Percentiles rank a stretch among this genome's conserved stretches.
Evolutionary conservation across 2,888 invertebrate genomes (phyloP).

Genomic region (Lepas anatifera): DNA sequence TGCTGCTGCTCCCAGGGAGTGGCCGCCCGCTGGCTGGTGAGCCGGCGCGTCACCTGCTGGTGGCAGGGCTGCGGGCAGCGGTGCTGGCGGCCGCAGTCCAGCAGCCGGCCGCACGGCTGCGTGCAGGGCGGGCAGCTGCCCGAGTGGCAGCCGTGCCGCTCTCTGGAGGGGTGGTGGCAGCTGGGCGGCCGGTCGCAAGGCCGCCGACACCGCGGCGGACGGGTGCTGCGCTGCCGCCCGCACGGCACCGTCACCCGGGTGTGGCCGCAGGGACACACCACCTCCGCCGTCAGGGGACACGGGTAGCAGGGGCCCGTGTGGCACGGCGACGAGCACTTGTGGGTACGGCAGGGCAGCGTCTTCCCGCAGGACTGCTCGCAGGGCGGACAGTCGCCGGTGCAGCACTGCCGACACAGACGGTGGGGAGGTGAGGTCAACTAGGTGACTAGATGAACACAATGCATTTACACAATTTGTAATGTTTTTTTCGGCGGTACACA

Average conservation of each 20-base stretch:
- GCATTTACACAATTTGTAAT: too few species aligned
- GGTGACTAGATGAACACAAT: too few species aligned
- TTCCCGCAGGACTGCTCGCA: conserved; percentile 77
- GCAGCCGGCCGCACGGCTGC: conserved; percentile 53
- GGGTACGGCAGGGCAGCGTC: conserved; percentile 68
- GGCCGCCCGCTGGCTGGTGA: conserved; percentile 38
- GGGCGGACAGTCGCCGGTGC: conserved; percentile 66
- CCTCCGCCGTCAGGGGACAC: conserved; percentile 53
- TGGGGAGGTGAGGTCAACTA: too few species aligned
- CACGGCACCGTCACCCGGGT: conserved; percentile 71
- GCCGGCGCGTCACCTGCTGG: conserved; percentile 52
- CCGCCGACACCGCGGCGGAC: conserved; percentile 63
- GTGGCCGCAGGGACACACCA: conserved; percentile 64
- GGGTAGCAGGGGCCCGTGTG: conserved; percentile 77
- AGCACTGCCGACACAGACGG: conserved; percentile 59
- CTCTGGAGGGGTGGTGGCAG: conserved; percentile 66
- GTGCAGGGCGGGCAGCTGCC: conserved; percentile 71
- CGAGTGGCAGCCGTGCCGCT: conserved; percentile 66
- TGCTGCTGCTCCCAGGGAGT: conserved; percentile 37
- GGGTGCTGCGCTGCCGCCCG: conserved; percentile 59
- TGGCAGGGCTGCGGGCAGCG: conserved; percentile 61
- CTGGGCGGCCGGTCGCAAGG: conserved; percentile 62
- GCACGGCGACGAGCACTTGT: conserved; percentile 69
- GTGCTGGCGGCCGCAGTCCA: conserved; percentile 54
- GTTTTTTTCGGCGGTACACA: too few species aligned